A percentile compares a stretch with the other conserved stretches of the same genome.
Evolutionary conservation across 2,888 invertebrate species (phyloP).

Genomic region (Sminthurides aquaticus): DNA sequence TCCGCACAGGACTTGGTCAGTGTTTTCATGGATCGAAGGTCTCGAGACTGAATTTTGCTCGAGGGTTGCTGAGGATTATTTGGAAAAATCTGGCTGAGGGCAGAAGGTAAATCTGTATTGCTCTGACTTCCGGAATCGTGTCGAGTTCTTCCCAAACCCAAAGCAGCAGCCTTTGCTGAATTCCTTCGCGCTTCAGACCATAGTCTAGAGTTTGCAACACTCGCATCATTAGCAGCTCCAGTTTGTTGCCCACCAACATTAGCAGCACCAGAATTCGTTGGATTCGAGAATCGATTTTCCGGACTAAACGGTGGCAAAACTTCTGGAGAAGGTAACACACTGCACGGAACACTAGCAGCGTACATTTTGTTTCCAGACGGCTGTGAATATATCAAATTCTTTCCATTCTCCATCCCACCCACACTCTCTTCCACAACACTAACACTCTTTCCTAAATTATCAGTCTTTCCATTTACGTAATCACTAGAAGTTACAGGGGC

Average conservation of each 20-base stretch:
- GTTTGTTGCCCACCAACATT: too few relatives aligned
- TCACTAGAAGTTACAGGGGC: neutral
- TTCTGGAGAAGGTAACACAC: neutral
- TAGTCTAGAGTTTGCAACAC: neutral
- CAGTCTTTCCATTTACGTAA: neutral
- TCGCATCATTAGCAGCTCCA: neutral
- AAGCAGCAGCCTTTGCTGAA: neutral
- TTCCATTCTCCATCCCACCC: neutral
- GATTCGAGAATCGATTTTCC: neutral
- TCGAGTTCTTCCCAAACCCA: neutral
- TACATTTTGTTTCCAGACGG: neutral
- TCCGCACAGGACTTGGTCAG: conserved; percentile 38
- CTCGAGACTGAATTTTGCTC: neutral
- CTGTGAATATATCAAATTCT: neutral
- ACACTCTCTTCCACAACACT: neutral
- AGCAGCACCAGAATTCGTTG: too few relatives aligned
- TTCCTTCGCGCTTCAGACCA: neutral
- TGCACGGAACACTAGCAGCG: neutral
- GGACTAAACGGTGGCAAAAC: neutral
- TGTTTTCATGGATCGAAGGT: conserved; percentile 17
- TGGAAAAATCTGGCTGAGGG: conserved; percentile 38
- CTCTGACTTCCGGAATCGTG: conserved; percentile 26
- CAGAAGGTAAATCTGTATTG: conserved; percentile 37
- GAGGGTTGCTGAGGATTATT: conserved; percentile 2
- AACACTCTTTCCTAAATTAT: too few relatives aligned